These are phyloP conservation scores for Clamator glandarius DNA, from an alignment of 2,797 vertebrate species.

Conservation along the genomic window DNA sequence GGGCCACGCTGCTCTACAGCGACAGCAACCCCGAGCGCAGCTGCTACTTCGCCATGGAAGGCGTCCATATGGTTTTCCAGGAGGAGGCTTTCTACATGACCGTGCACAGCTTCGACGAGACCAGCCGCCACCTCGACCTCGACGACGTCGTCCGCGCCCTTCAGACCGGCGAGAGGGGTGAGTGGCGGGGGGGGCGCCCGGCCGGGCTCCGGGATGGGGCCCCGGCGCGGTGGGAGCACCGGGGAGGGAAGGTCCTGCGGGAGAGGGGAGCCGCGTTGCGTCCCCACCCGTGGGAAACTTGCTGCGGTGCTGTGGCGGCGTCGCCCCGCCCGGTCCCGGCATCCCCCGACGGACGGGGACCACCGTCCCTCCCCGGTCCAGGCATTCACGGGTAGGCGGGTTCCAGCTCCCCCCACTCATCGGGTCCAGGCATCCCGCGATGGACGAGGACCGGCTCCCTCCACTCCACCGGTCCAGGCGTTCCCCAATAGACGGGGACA, in stretches of 20 bases:
- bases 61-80: slow-evolving; percentile 85
- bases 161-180: slow-evolving; percentile 78
- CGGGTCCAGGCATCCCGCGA: no score
- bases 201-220: neutral
- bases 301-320: neutral
- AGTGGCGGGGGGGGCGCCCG: neutral
- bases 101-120: slow-evolving; percentile 79
- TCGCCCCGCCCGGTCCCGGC: no score
- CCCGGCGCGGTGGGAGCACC: neutral
- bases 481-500: no score
- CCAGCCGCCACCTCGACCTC: slow-evolving; percentile 77
- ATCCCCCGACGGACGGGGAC: no score
- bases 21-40: slow-evolving; percentile 91
- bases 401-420: no score
- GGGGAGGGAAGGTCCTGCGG: neutral
- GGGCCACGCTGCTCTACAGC: slow-evolving; percentile 85
- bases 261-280: fast-evolving
- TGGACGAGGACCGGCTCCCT: no score
- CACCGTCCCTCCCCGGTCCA: no score
- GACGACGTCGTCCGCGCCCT: slow-evolving; percentile 84
- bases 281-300: neutral
- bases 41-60: slow-evolving; percentile 94
- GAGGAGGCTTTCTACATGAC: slow-evolving; percentile 79
- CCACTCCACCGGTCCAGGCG: no score
- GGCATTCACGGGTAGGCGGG: no score